Percentiles rank a stretch among this genome's conserved stretches.
These are phyloP conservation scores for Sturmia bella DNA, from an alignment of 2,888 invertebrate genomes.

Conservation along the genomic window DNA sequence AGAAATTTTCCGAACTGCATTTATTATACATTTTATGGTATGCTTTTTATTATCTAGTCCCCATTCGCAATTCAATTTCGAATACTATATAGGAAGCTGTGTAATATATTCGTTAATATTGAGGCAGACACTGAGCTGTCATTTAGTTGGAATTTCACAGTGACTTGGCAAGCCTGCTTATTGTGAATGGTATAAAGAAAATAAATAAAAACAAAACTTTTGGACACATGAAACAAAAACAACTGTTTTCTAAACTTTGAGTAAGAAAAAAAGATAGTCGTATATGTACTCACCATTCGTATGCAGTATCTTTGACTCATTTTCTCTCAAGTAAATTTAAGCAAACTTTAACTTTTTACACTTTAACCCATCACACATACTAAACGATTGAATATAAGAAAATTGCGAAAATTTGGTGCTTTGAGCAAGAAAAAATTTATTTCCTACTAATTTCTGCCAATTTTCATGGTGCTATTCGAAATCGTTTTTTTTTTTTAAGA, in stretches of 20 bases:
- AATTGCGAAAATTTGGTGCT: slow-evolving; percentile 55
- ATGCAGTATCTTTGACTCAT: slow-evolving; percentile 32
- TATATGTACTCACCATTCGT: slow-evolving; percentile 31
- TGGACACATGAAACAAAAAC: slow-evolving; percentile 38
- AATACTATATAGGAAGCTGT: no score
- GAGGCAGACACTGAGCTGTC: not conserved
- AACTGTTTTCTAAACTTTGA: slow-evolving; percentile 42
- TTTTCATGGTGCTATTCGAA: slow-evolving; percentile 4
- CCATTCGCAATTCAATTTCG: no score
- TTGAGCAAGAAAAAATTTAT: slow-evolving; percentile 29
- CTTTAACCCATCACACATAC: slow-evolving; percentile 48
- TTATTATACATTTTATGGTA: no score
- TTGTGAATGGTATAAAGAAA: slow-evolving; percentile 35
- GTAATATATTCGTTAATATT: no score
- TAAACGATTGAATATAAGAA: slow-evolving; percentile 55
- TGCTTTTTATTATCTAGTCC: no score
- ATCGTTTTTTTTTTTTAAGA: slow-evolving; percentile 26
- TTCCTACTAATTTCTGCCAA: slow-evolving; percentile 25
- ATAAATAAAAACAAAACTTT: slow-evolving; percentile 58
- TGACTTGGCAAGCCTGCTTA: slow-evolving; percentile 54
- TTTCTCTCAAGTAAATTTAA: slow-evolving; percentile 51
- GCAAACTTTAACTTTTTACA: slow-evolving; percentile 31
- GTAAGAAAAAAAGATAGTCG: slow-evolving; percentile 43
- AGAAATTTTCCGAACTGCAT: no score
- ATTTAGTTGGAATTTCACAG: not conserved